Evolutionary conservation across 2,113 vertebrate genomes (phyloP), one percentile per base, ranked within the genome.

Genomic region (Dipodomys spectabilis): DNA sequence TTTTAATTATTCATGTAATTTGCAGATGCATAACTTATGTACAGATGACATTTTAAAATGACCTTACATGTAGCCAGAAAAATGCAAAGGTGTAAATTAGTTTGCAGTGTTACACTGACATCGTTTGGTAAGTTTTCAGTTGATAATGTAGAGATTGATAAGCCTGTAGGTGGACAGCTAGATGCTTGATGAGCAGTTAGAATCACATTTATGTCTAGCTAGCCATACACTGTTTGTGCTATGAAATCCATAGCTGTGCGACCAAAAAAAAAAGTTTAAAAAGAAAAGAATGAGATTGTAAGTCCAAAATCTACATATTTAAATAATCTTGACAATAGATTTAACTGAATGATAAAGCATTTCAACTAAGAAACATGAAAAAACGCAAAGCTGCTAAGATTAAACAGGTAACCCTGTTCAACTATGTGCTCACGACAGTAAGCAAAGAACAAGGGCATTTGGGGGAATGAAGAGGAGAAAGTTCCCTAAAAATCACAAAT

Each of bases 91-190:
- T 71, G 49, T 44, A 72, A 72, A 28, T 93, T 95, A 82, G 96
- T 94, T 82, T 90, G 87, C 97, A 97, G 98, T 97, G 97, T 96
- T 98, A 97, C 95, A 98, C 97, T 98, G 98, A 98, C 98, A 98
- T 98, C 98, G 97, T 97, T 98, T 98, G 98, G 98, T 92, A 97
- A 97, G 97, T 79, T 97, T 96, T 97, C 96, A 1, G 93, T 95
- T 90, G 89, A 81, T 95, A 65, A 84, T 71, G 23, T 27, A 32
- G 60, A 79, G 32, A 64, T 49, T 30, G 45, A 49, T 60, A 22
- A 81, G 45, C 3, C 82, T 44, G 25, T 2, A 80, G 23, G 75
- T 32, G 57, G 27, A 25, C 19, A 77, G 19, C 91, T 81, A 19
- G 60, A 67, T 23, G 81, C 6, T 10, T 57, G 57, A 57, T 65